Evolutionary conservation across 2,888 invertebrate species (phyloP).

Genomic region (Harpalus rufipes): DNA sequence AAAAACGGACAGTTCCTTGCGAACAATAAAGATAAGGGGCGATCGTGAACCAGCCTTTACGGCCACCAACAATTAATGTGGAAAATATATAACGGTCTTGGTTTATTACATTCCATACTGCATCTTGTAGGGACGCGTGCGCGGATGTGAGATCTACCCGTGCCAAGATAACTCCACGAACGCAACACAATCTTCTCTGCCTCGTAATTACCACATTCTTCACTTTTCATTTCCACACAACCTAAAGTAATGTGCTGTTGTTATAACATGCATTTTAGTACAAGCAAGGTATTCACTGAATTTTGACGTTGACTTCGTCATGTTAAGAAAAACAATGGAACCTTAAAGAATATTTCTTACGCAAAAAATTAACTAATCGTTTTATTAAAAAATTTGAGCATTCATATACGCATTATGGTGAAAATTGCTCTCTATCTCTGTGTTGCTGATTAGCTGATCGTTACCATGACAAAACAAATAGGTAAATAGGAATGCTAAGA

Average conservation of each 20-base stretch:
- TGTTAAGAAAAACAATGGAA: too few relatives aligned
- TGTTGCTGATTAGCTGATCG: too few relatives aligned
- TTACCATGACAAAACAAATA: too few relatives aligned
- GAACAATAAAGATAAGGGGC: constrained; percentile 67
- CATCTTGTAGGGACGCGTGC: constrained; percentile 27
- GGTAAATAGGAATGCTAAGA: too few relatives aligned
- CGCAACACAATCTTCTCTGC: neutral
- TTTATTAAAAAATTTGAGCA: too few relatives aligned
- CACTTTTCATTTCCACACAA: neutral
- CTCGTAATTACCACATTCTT: constrained; percentile 8
- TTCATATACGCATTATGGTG: too few relatives aligned
- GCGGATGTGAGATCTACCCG: constrained; percentile 12
- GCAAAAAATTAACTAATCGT: too few relatives aligned
- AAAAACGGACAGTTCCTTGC: constrained; percentile 66
- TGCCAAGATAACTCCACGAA: constrained; percentile 22
- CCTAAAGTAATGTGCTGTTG: neutral
- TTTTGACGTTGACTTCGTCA: too few relatives aligned
- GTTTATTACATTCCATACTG: constrained; percentile 52
- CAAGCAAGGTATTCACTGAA: too few relatives aligned
- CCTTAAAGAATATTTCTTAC: too few relatives aligned
- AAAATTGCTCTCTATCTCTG: too few relatives aligned
- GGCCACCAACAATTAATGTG: constrained; percentile 62
- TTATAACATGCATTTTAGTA: neutral
- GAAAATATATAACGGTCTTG: constrained; percentile 61
- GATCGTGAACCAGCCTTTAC: constrained; percentile 62